Conservation (phyloP, 2,797 vertebrate species). For the Pelodytes ibericus region DNA sequence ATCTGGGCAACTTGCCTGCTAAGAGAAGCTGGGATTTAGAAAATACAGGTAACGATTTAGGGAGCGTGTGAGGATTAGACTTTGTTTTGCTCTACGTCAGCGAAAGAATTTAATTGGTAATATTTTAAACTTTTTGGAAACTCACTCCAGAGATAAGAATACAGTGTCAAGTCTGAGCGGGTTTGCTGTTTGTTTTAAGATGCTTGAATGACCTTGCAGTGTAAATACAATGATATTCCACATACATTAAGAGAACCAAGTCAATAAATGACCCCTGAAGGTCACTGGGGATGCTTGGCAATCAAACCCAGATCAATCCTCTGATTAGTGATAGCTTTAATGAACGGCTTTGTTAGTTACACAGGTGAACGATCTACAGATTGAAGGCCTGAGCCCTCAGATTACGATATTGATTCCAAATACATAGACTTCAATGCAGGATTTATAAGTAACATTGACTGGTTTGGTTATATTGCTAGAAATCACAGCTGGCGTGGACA, state of each 20-base stretch:
- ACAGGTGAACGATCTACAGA: neutral
- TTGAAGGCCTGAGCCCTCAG: neutral
- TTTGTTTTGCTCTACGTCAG: neutral
- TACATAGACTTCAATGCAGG: neutral
- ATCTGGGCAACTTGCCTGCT: neutral
- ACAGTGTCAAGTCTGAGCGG: neutral
- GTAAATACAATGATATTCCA: neutral
- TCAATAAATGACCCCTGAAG: neutral
- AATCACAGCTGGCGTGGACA: neutral
- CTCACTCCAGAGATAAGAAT: neutral
- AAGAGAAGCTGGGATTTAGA: neutral
- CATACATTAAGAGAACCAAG: neutral
- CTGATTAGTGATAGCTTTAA: neutral
- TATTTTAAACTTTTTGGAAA: neutral
- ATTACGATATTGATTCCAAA: conserved; percentile 2
- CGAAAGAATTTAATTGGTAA: neutral
- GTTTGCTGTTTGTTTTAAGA: neutral
- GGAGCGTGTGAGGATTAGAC: neutral
- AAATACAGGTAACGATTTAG: neutral
- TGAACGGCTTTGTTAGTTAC: neutral
- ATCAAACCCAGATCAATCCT: neutral
- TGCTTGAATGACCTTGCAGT: neutral
- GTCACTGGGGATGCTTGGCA: neutral
- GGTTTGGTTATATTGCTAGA: neutral
- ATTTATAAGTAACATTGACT: neutral